Evolutionary conservation across 2,888 invertebrate species (phyloP).

Genomic region (Smittia sp.): DNA sequence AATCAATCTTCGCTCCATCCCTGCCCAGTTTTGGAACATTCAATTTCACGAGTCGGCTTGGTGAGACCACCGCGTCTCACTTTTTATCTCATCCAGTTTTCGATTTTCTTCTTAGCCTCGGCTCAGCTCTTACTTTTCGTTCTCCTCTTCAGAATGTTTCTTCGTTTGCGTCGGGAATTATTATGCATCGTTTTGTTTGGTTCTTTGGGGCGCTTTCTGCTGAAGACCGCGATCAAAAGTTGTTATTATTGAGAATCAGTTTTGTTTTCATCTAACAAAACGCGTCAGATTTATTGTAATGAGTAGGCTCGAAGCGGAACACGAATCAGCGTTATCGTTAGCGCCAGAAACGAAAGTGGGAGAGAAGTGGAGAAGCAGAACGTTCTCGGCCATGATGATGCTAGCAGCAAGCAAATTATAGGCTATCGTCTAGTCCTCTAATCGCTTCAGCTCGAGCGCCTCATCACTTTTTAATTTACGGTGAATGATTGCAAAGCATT

Average conservation of each 20-base stretch:
- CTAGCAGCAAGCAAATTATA: slow-evolving; percentile 12
- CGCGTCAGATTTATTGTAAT: slow-evolving; percentile 19
- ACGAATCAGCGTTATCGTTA: slow-evolving; percentile 14
- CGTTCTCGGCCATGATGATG: neutral
- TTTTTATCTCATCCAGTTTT: slow-evolving; percentile 36
- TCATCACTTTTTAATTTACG: neutral
- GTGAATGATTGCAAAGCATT: neutral
- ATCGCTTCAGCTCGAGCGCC: slow-evolving; percentile 11
- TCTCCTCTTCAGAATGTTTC: neutral
- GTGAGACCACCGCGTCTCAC: slow-evolving; percentile 34
- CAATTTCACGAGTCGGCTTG: neutral
- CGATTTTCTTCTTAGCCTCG: neutral
- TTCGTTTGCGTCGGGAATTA: neutral
- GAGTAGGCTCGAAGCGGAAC: slow-evolving; percentile 22
- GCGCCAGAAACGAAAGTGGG: slow-evolving; percentile 17
- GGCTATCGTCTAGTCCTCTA: slow-evolving; percentile 19
- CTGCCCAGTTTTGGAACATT: neutral
- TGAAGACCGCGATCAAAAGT: neutral
- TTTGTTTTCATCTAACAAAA: neutral
- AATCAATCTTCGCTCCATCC: neutral
- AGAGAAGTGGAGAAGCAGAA: neutral
- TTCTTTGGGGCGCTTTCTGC: neutral
- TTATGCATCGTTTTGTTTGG: slow-evolving; percentile 23
- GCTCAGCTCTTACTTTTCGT: slow-evolving; percentile 10
- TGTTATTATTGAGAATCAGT: slow-evolving; percentile 23